Conservation (phyloP, 1,140 invertebrate species). For the Araneus ventricosus region DNA sequence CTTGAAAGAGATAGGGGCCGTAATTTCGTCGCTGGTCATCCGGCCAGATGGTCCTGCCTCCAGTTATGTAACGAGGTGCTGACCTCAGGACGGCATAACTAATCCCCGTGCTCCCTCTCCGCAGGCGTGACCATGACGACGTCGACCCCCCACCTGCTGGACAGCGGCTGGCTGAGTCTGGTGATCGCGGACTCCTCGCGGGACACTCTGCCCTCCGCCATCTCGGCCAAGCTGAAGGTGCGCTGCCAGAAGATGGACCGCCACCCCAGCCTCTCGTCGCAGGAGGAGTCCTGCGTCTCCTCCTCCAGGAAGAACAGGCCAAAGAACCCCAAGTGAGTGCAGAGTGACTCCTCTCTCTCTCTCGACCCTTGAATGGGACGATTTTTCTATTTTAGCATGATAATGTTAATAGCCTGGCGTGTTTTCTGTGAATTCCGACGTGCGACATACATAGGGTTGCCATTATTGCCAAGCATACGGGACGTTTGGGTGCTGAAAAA, state of each 20-base stretch:
- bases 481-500: too few relatives aligned
- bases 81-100: neutral
- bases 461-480: too few relatives aligned
- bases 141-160: constrained; percentile 60
- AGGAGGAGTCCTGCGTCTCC: constrained; percentile 57
- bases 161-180: constrained; percentile 65
- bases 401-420: too few relatives aligned
- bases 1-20: too few relatives aligned
- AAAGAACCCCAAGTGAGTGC: constrained; percentile 68
- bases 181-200: constrained; percentile 55
- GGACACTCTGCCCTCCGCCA: constrained; percentile 38
- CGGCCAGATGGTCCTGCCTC: too few relatives aligned
- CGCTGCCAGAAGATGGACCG: constrained; percentile 70
- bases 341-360: neutral
- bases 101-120: too few relatives aligned
- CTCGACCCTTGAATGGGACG: neutral
- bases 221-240: constrained; percentile 68
- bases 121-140: constrained; percentile 62
- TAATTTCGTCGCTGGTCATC: too few relatives aligned
- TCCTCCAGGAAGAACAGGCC: constrained; percentile 57
- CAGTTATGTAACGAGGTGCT: neutral
- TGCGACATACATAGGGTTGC: too few relatives aligned
- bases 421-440: too few relatives aligned
- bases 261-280: constrained; percentile 22
- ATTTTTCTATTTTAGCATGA: neutral